Evolutionary conservation across 2,888 invertebrate genomes (phyloP).

Genomic region (Chloroclysta siterata): DNA sequence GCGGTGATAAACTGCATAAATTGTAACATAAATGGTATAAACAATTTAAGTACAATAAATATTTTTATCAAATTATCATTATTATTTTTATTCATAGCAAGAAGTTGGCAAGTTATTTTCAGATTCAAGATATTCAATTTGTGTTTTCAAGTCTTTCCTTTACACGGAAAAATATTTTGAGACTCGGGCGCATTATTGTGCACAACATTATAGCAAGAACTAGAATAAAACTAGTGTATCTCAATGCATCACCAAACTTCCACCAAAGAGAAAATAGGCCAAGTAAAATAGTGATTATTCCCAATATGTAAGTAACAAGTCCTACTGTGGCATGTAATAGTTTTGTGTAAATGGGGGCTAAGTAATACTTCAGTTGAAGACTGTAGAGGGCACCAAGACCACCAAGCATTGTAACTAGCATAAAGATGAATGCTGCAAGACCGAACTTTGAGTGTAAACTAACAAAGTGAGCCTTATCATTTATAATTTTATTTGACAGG

Average conservation of each 20-base stretch:
- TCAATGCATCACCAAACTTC: slow-evolving; percentile 67
- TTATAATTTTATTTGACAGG: slow-evolving; percentile 70
- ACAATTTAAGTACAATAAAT: background rate
- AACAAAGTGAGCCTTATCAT: slow-evolving; percentile 65
- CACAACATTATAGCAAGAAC: slow-evolving; percentile 68
- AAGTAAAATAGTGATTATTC: slow-evolving; percentile 70
- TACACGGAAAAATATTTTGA: slow-evolving; percentile 78
- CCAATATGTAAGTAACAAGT: slow-evolving; percentile 70
- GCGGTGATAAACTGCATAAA: background rate
- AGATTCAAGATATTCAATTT: slow-evolving; percentile 14
- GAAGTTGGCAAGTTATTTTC: slow-evolving; percentile 1
- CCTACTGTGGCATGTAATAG: slow-evolving; percentile 74
- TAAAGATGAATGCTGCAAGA: slow-evolving; percentile 70
- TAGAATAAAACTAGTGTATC: slow-evolving; percentile 64
- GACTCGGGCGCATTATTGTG: slow-evolving; percentile 71
- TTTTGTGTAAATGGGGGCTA: slow-evolving; percentile 79
- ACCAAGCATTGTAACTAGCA: slow-evolving; percentile 71
- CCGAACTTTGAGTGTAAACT: slow-evolving; percentile 77
- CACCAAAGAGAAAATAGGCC: slow-evolving; percentile 76
- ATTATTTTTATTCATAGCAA: background rate
- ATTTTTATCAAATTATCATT: background rate
- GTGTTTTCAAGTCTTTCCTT: slow-evolving; percentile 73
- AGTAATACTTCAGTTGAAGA: slow-evolving; percentile 72
- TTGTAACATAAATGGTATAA: background rate
- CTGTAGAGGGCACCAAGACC: slow-evolving; percentile 76